These are phyloP conservation scores for Ptychochromis oligacanthus DNA, from an alignment of 2,113 vertebrate species.

Conservation along the genomic window DNA sequence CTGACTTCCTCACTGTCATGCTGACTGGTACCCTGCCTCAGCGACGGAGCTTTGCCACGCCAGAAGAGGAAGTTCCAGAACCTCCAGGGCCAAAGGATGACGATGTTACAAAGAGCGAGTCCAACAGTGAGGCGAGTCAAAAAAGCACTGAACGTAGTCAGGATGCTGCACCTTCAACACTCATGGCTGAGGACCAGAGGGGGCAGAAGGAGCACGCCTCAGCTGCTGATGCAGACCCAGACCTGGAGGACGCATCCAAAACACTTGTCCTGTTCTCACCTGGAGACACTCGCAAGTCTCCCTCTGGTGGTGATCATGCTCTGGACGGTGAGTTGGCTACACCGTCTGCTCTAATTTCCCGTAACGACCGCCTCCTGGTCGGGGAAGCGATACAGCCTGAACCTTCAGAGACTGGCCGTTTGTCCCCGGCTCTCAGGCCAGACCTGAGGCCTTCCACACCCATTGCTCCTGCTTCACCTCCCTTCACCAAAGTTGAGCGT, in stretches of 20 bases:
- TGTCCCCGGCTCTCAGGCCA: conserved; percentile 88
- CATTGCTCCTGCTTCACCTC: conserved; percentile 85
- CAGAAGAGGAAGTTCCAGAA: conserved; percentile 39
- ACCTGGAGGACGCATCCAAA: conserved; percentile 94
- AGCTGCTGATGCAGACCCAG: conserved; percentile 88
- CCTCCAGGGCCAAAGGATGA: conserved; percentile 72
- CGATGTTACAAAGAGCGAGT: conserved; percentile 86
- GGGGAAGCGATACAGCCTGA: conserved; percentile 51
- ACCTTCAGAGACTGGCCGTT: conserved; percentile 83
- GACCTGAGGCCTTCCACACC: conserved; percentile 83
- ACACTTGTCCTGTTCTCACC: conserved; percentile 96
- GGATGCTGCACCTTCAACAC: conserved; percentile 90
- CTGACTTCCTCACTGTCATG: conserved; percentile 90
- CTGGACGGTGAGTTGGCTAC: conserved; percentile 87
- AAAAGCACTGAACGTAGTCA: conserved; percentile 91
- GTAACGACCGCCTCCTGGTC: conserved; percentile 80
- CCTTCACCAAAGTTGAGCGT: conserved; percentile 96
- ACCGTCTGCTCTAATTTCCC: conserved; percentile 80
- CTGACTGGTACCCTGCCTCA: conserved; percentile 81
- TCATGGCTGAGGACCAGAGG: conserved; percentile 90
- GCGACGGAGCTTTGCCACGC: conserved; percentile 60
- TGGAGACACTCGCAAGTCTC: conserved; percentile 93
- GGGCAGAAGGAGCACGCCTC: conserved; percentile 85
- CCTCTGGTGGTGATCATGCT: conserved; percentile 80
- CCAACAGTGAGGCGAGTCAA: conserved; percentile 90